Evolutionary conservation across 2,888 invertebrate genomes (phyloP), one percentile per base, ranked within the genome.

Genomic region (Bembecia ichneumoniformis): DNA sequence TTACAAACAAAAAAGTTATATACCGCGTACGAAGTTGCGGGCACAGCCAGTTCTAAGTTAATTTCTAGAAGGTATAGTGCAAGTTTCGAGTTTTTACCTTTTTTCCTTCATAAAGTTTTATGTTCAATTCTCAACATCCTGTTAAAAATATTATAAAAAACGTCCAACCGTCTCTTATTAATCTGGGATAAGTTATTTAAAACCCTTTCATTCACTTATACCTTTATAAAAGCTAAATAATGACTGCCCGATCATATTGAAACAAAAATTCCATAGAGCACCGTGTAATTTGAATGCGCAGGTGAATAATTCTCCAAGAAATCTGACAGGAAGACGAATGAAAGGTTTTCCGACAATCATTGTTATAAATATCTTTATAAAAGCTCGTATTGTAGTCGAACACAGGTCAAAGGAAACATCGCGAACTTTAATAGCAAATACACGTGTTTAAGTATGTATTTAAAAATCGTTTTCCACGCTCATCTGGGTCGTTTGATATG

Each of bases 271-370:
- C 40, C 11, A 40, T 4, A 13, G 40, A 40, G 40, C 13, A n/a
- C 40, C 13, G 40, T 40, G 13, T 40, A 40, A 40, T 10, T 13
- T 40, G 40, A 40, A 40, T 40, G 40, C n/a, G 40, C 45, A 17
- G 47, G 28, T 28, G 47, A 34, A 40, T 17, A 28, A 49, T 43
- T 40, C 35, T 47, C 47, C 17, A 47, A 35, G 54, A 54, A 58
- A 55, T 48, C 48, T 46, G 53, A 36, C 55, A 53, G 59, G 59
- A 59, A 55, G 52, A 47, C 47, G 47, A 49, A 52, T 52, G 56
- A 59, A 59, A 55, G 56, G 55, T 55, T 58, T 58, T 56, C 58
- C 56, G 56, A 48, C 51, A 48, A 50, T 9, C 51, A 40, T 40
- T 40, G 40, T 40, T 40, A 40, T 40, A 40, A 40, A 40, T 40